Evolutionary conservation across 2,113 vertebrate genomes (phyloP), one percentile per base, ranked within the genome.

Genomic region (Cygnus atratus): DNA sequence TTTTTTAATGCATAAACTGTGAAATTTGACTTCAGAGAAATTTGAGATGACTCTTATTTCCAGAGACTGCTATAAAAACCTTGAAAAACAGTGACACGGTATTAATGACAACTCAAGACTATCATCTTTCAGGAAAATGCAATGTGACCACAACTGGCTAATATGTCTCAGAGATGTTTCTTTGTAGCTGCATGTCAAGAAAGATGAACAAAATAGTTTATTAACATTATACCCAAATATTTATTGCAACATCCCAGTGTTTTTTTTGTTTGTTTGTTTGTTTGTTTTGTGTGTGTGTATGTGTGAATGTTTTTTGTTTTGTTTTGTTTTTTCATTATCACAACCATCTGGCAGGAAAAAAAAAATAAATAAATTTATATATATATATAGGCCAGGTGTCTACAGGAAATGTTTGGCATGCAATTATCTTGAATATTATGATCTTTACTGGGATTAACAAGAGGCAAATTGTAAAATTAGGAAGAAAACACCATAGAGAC

Each of bases 291-390:
- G 39, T 39, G 39, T 39, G 39, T 39, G 39, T 39, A 11, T 39
- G 39, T 39, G 39, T 39, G 39, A 39, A 39, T 39, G 39, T 48
- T 22, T 48, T 21, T 20, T 10, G 4, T 10, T 46, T 21, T 46
- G 4, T 48, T 48, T 5, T 48, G 10, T 21, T 11, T 48, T 21
- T 48, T 48, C 91, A 84, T 95, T 89, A 95, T 88, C 77, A 91
- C 83, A 96, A 94, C 92, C 94, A 97, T 97, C 96, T 97, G 96
- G 95, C 70, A 95, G 76, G 62, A 57, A 82, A 93, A 94, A 59
- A 82, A 96, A 57, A 72, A 55, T 72, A 43, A 16, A 48, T 21
- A 37, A 37, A 37, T 37, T 37, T 37, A 46, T 21, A 21, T 46
- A 46, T 46, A 46, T 46, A 46, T 46, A 10, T 46, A 55, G 70